Conservation (phyloP, 2,888 invertebrate species). For the Acanthoscelides obtectus region DNA sequence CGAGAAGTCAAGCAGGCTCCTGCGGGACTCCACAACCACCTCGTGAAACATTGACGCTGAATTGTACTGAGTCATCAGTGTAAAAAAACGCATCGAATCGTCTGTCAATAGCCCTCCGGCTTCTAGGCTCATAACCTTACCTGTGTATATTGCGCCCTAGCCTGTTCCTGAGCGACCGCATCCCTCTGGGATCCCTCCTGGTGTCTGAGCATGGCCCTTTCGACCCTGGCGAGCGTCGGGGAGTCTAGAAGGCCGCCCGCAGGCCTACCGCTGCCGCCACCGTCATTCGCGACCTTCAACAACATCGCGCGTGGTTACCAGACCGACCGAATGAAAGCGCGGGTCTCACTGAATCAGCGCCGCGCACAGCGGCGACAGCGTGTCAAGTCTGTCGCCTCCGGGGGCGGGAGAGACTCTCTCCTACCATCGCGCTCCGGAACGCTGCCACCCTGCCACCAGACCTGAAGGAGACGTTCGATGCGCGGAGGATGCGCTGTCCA, state of each 20-base stretch:
- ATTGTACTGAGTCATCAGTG: too few species aligned
- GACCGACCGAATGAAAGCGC: neutral
- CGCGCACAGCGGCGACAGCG: neutral
- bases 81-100: too few species aligned
- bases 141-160: constrained; percentile 42
- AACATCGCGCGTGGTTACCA: constrained; percentile 26
- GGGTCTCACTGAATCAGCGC: neutral
- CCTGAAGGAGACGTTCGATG: neutral
- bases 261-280: constrained; percentile 18
- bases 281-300: constrained; percentile 34
- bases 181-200: constrained; percentile 45
- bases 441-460: neutral
- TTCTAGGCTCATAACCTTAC: constrained; percentile 19
- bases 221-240: constrained; percentile 57
- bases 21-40: too few species aligned
- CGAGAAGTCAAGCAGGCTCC: too few species aligned
- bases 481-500: neutral
- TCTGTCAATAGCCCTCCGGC: too few species aligned
- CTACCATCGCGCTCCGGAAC: neutral
- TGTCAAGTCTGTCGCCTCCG: neutral
- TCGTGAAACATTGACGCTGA: too few species aligned
- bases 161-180: constrained; percentile 29
- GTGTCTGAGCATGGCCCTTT: constrained; percentile 54
- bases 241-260: constrained; percentile 54
- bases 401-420: neutral